phyloP scores from a whole-genome alignment of 2,797 vertebrate species.

The Cichlasoma orientale region DNA sequence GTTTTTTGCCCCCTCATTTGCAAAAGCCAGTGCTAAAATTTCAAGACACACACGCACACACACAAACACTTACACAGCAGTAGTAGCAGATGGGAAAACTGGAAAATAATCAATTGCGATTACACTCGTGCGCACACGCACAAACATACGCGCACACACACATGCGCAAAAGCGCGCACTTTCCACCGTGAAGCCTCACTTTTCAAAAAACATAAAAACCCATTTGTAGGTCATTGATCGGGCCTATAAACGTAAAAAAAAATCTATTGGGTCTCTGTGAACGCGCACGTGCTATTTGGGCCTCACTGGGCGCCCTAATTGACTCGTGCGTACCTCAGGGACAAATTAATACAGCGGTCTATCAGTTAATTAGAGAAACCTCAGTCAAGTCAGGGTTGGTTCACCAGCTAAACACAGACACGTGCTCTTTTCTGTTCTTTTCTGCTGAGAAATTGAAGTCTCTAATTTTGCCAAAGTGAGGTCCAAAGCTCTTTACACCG shows the following conservation, averaged over 20 bases:
- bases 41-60: not conserved
- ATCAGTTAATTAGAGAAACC: slow-evolving; percentile 90
- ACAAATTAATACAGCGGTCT: slow-evolving; percentile 88
- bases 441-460: not conserved
- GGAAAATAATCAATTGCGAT: slow-evolving; percentile 67
- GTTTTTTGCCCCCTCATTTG: not conserved
- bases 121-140: not conserved
- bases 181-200: slow-evolving; percentile 46
- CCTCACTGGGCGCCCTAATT: slow-evolving; percentile 78
- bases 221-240: slow-evolving; percentile 49
- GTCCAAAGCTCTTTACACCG: not conserved
- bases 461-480: slow-evolving; percentile 5
- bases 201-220: slow-evolving; percentile 49
- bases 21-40: slow-evolving; percentile 17
- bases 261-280: slow-evolving; percentile 39
- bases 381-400: slow-evolving; percentile 67
- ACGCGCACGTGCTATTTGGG: slow-evolving; percentile 67
- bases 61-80: slow-evolving; percentile 10
- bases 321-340: slow-evolving; percentile 86
- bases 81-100: slow-evolving; percentile 62
- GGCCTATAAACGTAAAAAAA: slow-evolving; percentile 18
- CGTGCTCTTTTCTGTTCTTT: not conserved
- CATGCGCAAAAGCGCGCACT: slow-evolving; percentile 15
- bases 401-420: slow-evolving; percentile 36
- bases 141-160: not conserved